A percentile compares a stretch with the other conserved stretches of the same genome.
Evolutionary conservation across 2,113 vertebrate species (phyloP).

Genomic region (Sander lucioperca): DNA sequence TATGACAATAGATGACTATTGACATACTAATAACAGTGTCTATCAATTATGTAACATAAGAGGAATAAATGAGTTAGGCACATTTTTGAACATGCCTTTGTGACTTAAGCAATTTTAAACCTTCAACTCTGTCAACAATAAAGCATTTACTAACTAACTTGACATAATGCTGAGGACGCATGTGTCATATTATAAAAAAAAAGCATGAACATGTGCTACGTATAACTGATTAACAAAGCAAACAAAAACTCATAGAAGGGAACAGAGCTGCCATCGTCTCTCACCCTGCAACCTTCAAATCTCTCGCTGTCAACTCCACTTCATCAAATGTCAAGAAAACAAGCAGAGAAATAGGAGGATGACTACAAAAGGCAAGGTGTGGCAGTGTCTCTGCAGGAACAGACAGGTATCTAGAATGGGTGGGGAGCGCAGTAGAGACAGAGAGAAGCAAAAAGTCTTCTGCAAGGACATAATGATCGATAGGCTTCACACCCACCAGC

Average conservation of each 20-base stretch:
- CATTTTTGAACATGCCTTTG: neutral
- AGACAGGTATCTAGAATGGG: slow-evolving; percentile 61
- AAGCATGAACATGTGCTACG: neutral
- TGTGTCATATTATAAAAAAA: neutral
- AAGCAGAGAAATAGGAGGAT: neutral
- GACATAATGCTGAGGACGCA: too few species aligned
- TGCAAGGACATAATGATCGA: neutral
- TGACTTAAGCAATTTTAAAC: neutral
- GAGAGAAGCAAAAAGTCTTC: neutral
- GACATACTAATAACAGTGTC: neutral
- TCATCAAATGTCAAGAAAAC: slow-evolving; percentile 24
- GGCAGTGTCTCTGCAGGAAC: slow-evolving; percentile 56
- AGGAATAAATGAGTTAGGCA: neutral
- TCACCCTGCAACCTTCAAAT: neutral
- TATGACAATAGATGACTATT: too few species aligned
- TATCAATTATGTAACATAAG: neutral
- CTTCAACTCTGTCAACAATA: neutral
- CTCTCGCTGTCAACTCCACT: slow-evolving; percentile 17
- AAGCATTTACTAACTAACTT: neutral
- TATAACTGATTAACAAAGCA: neutral
- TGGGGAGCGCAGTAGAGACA: neutral
- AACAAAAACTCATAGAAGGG: neutral
- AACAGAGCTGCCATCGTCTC: neutral
- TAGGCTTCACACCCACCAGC: neutral
- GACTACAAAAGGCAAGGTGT: slow-evolving; percentile 53